phyloP scores from a whole-genome alignment of 2,113 vertebrate genomes.

The Neogobius melanostomus region DNA sequence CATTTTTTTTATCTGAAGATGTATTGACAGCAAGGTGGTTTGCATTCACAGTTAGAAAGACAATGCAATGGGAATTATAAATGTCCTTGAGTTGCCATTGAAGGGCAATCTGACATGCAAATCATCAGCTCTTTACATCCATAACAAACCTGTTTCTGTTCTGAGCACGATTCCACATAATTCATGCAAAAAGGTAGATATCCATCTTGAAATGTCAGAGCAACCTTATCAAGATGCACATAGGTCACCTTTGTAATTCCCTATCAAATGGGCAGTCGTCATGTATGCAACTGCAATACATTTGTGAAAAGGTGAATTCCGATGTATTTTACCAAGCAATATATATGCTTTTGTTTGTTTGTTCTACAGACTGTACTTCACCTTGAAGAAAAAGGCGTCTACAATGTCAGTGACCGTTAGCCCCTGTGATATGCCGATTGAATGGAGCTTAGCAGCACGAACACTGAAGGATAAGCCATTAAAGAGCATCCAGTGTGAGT shows the following conservation, averaged over 20 bases:
- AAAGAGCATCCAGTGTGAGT: conserved; percentile 75
- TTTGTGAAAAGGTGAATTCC: conserved; percentile 5
- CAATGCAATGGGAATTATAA: not conserved
- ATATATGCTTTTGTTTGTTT: conserved; percentile 12
- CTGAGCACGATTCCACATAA: conserved; percentile 42
- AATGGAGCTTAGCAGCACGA: conserved; percentile 80
- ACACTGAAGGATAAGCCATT: conserved; percentile 75
- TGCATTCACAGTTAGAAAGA: conserved; percentile 5
- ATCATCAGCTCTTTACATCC: conserved; percentile 18
- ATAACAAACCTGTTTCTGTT: conserved; percentile 32
- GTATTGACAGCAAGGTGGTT: not conserved
- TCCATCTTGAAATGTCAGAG: conserved; percentile 48
- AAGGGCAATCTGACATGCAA: conserved; percentile 24
- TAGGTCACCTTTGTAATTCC: conserved; percentile 51
- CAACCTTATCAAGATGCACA: conserved; percentile 45
- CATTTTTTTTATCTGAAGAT: not conserved
- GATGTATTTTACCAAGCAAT: not conserved
- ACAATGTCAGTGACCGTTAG: conserved; percentile 82
- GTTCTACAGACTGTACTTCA: conserved; percentile 81
- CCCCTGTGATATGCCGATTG: conserved; percentile 81
- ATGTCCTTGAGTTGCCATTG: conserved; percentile 19
- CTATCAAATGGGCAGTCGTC: conserved; percentile 43
- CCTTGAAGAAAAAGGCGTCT: conserved; percentile 74
- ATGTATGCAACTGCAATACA: conserved; percentile 29
- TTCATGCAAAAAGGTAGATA: conserved; percentile 45